These are phyloP conservation scores for Paguma larvata DNA, from an alignment of 2,797 vertebrate species.

Conservation along the genomic window DNA sequence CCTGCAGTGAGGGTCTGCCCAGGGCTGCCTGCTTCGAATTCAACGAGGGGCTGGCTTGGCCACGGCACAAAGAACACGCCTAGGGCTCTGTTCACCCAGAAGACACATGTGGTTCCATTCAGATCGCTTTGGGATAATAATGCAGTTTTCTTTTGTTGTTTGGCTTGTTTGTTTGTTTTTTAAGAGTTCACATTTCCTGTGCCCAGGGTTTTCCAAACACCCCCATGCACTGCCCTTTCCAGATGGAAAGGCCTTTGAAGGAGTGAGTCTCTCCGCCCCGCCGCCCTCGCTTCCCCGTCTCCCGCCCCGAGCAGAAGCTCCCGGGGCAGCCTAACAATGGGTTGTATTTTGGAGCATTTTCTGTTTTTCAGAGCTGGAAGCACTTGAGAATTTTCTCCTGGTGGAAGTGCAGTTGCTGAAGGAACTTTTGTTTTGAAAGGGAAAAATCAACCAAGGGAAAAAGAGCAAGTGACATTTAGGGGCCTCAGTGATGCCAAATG, in stretches of 20 bases:
- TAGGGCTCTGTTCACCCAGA: background rate
- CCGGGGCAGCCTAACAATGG: background rate
- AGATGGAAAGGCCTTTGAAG: conserved; percentile 1
- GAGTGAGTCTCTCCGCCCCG: background rate
- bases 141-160: conserved; percentile 41
- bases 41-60: background rate
- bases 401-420: background rate
- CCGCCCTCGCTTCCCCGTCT: background rate
- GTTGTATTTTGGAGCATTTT: conserved; percentile 26
- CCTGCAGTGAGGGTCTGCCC: background rate
- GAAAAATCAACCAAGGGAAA: background rate
- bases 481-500: background rate
- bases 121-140: background rate
- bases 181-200: conserved; percentile 15
- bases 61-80: background rate
- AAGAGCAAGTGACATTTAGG: background rate
- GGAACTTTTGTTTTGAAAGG: conserved; percentile 24
- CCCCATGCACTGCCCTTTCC: background rate
- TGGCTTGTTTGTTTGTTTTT: conserved; percentile 33
- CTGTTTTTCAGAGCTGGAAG: conserved; percentile 31
- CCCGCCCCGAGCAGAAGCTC: background rate
- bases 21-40: background rate
- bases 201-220: conserved; percentile 45
- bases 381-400: background rate
- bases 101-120: background rate